Base-by-base conservation (phyloP, 2,888 invertebrate genomes). In the Chymomyza fuscimana region DNA sequence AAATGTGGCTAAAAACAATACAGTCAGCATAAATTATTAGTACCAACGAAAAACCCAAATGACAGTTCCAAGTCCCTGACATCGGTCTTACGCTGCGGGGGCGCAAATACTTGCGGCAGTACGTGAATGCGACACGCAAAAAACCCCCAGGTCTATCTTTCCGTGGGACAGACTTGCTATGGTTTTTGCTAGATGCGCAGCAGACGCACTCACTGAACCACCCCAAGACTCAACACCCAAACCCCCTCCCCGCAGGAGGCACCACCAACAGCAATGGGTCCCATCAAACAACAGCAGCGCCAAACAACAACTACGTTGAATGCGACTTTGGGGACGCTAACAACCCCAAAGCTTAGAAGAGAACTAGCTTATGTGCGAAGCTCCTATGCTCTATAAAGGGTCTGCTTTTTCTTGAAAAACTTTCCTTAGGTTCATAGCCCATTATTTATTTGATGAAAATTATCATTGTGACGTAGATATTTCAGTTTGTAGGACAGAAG, bases 1-100 rank as follows among this genome's bases (percentile, higher is more conserved):
- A 12, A 46, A 46, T 46, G 40, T 46, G 10, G 40, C 40, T 46
- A 46, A 46, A 46, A 46, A 46, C 40, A 46, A 46, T 50, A 79
- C 79, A 76, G 76, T 69, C 71, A 72, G 77, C 79, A 79, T 76
- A 79, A 78, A 79, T 78, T 79, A 79, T 71, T 67, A 59, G 73
- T 52, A 76, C 52, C 15, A 46, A 0, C 40, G 29, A 63, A 40
- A 62, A 51, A 61, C 61, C 16, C 5, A 67, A 72, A 61, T 72
- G 73, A 73, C 73, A 63, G 69, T 69, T 59, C 56, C 9, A 0
- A 54, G 16, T 10, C 7, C 16, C 54, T 10, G 15, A 19, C 22
- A 54, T 19, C 16, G 22, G 19, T 6, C 1, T 7, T 5, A 22
- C 54, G 15, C 16, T 54, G 54, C 16, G 16, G 54, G 54, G 54